phyloP scores from a whole-genome alignment of 2,797 vertebrate genomes.

The Hirundo rustica region DNA sequence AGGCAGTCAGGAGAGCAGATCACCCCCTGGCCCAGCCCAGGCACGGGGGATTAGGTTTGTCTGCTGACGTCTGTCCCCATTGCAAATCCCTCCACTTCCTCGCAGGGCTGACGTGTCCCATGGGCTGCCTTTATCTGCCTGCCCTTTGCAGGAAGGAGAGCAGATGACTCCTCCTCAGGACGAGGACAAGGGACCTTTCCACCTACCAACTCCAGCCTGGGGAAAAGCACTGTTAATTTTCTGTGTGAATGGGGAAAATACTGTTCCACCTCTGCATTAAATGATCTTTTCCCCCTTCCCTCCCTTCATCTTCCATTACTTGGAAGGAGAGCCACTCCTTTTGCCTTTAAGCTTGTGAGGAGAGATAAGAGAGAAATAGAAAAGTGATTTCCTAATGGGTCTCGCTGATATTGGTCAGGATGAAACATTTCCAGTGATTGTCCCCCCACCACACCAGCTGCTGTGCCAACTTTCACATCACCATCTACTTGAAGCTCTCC shows the following conservation, averaged over 20 bases:
- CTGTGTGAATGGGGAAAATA: neutral
- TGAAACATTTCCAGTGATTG: neutral
- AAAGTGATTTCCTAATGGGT: conserved; percentile 16
- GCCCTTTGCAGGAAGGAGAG: neutral
- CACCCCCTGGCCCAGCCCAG: fast-evolving
- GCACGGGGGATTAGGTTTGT: neutral
- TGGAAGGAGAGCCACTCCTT: neutral
- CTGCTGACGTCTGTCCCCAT: fast-evolving
- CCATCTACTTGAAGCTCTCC: neutral
- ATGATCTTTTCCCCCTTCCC: neutral
- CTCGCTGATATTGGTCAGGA: fast-evolving
- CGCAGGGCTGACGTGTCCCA: fast-evolving
- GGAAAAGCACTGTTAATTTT: neutral
- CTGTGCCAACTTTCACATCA: neutral
- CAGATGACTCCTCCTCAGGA: neutral
- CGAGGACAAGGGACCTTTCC: neutral
- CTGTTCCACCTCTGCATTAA: neutral
- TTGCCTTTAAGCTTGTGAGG: neutral
- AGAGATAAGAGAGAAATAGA: neutral
- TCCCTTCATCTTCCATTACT: neutral
- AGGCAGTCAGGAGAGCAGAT: neutral
- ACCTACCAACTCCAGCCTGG: neutral
- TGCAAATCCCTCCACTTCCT: neutral
- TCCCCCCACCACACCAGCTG: neutral
- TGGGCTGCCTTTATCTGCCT: neutral